Base-by-base conservation (phyloP, 2,888 invertebrate genomes). In the Helleia helle region DNA sequence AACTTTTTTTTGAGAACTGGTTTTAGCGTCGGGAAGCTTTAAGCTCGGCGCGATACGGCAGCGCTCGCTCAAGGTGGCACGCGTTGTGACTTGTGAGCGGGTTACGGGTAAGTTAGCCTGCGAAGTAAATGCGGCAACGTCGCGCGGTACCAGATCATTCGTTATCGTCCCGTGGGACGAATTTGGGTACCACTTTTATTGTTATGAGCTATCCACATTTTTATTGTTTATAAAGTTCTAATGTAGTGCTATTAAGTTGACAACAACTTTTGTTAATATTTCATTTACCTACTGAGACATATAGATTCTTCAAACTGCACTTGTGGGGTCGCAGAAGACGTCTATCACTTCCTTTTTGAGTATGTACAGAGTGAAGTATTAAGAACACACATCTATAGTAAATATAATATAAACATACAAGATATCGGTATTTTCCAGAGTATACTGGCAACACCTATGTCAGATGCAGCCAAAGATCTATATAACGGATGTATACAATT, bases 1-100 rank as follows among this genome's bases (percentile, higher is more conserved):
- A 34, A 34, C 65, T 60, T 36, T 25, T 22, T 36, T 5, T 14
- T 25, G 5, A 4, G 3, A 36, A 37, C 37, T 1, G 25, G 26
- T 34, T 34, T 22, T 34, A 34, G 34, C 34, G 34, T 34, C 34
- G n/a, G 34, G 8, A 34, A 34, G 34, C 34, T 34, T 4, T 7
- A 18, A 34, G 34, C 22, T 34, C 15, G 8, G 22, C 7, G 34
- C 34, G 22, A 8, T 12, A 34, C 34, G 22, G 34, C 34, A 12
- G 11, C 22, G 22, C 34, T 11, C 17, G 34, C 8, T 12, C 12
- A 22, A 12, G 12, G 34, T 18, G 6, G 22, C 34, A 22, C 34
- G 34, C 34, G 34, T 34, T 22, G 34, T 34, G 34, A 34, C 18
- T 17, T n/a, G n/a, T 17, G 17, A 15, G 3, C 3, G n/a, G n/a